Base-by-base conservation (phyloP, 2,888 invertebrate genomes). In the Marasmarcha lunaedactyla region DNA sequence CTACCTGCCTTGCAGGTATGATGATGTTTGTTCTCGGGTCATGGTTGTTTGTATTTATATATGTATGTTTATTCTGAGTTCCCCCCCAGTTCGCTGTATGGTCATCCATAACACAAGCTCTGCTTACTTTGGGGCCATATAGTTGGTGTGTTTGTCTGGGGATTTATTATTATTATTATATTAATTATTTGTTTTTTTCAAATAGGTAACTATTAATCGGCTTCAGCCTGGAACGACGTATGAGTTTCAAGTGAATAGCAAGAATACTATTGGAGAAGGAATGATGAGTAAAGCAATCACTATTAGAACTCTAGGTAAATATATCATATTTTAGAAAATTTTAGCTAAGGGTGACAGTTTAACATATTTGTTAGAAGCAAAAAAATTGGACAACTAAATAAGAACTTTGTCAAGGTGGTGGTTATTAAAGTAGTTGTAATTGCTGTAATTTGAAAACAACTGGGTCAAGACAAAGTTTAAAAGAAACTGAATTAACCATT, bases 231-330 rank as follows among this genome's bases (percentile, higher is more conserved):
- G 93, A 49, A 95, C 95, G 33, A 90, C 91, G 42, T 97, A 98
- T 79, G 97, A 98, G 79, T 97, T 98, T 77, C 95, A 96, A 86
- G 95, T 98, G 42, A 90, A 97, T 56, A 95, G 97, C 43, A 93
- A 95, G 67, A 98, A 98, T 72, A 90, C 93, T 10, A 88, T 96
- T 41, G 97, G 98, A 46, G 95, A 97, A 63, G 97, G 97, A 46
- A 93, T 96, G 91, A 93, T 94, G 88, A 97, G 97, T 84, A 93
- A 95, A 78, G 89, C 93, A 45, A 92, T 97, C 64, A 93, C 92
- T 43, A 92, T 95, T 52, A 87, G 91, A 65, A 97, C 97, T 42
- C 86, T 93, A 63, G 95, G 97, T 97, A 86, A 85, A 87, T 72
- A 39, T 10, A 3, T 3, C 4, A 20, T 20, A 10, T n/a, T 3